Percentiles rank a stretch among this genome's conserved stretches.
These are phyloP conservation scores for Megalops atlanticus DNA, from an alignment of 2,113 vertebrate genomes.

Conservation along the genomic window DNA sequence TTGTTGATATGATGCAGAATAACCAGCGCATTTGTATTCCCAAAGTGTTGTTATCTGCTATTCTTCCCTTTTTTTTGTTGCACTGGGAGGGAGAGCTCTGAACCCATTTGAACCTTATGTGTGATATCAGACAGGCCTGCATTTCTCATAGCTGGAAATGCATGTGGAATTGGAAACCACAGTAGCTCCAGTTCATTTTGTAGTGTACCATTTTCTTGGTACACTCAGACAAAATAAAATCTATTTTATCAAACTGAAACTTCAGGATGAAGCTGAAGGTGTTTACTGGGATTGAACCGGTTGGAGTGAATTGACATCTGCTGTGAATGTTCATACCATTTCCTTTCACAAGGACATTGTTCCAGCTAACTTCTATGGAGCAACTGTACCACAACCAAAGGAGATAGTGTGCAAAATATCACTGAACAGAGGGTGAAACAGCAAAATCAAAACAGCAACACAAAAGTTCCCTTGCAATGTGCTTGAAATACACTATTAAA, in stretches of 20 bases:
- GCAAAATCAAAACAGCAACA: constrained; percentile 43
- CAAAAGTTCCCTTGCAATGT: constrained; percentile 25
- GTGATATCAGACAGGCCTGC: constrained; percentile 46
- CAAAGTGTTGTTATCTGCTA: too few species aligned
- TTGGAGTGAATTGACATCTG: constrained; percentile 56
- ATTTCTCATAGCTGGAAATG: constrained; percentile 53
- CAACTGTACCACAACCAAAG: constrained; percentile 44
- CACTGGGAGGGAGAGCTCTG: too few species aligned
- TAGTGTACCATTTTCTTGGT: constrained; percentile 52
- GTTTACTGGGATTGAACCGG: constrained; percentile 34
- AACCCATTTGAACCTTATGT: not conserved
- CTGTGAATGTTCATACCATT: constrained; percentile 45
- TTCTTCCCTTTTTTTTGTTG: too few species aligned
- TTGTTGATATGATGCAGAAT: too few species aligned
- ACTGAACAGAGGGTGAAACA: constrained; percentile 49
- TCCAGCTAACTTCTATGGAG: constrained; percentile 51
- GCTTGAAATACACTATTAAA: not conserved
- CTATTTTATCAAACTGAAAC: constrained; percentile 54
- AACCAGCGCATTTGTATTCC: too few species aligned
- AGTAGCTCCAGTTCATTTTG: constrained; percentile 52
- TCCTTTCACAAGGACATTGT: constrained; percentile 57
- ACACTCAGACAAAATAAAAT: too few species aligned
- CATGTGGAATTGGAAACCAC: constrained; percentile 58
- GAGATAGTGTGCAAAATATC: constrained; percentile 53
- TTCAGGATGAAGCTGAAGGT: constrained; percentile 31